Evolutionary conservation across 2,888 invertebrate genomes (phyloP).

Genomic region (Protophormia terraenovae): DNA sequence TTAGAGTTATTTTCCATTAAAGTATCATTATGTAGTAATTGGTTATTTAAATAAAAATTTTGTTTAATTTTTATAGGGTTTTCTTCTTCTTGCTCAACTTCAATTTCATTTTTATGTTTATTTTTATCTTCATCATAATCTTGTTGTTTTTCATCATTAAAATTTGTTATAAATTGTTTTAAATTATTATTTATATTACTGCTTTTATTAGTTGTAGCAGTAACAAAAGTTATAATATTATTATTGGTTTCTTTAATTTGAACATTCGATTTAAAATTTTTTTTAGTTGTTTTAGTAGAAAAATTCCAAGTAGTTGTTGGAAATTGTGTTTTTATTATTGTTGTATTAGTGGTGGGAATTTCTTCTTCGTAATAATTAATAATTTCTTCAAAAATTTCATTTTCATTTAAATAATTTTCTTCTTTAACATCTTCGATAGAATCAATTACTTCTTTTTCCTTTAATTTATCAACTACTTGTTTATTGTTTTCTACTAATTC

Average conservation of each 20-base stretch:
- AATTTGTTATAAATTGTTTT: conserved; percentile 32
- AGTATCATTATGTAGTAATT: conserved; percentile 13
- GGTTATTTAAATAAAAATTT: conserved; percentile 38
- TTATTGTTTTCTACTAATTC: conserved; percentile 52
- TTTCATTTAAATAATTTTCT: conserved; percentile 28
- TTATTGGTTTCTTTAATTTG: conserved; percentile 54
- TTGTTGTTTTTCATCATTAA: not conserved
- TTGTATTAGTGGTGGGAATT: not conserved
- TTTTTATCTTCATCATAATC: not conserved
- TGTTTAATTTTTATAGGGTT: conserved; percentile 26
- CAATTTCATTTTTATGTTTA: conserved; percentile 13
- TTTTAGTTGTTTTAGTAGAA: conserved; percentile 23
- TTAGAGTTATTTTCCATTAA: conserved; percentile 21
- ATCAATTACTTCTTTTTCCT: not conserved
- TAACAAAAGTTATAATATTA: conserved; percentile 22
- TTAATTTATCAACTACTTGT: not conserved
- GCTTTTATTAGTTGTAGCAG: not conserved
- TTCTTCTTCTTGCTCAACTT: conserved; percentile 55
- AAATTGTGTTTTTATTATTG: not conserved
- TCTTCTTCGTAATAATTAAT: conserved; percentile 22
- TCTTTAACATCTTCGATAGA: not conserved
- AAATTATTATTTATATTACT: conserved; percentile 37
- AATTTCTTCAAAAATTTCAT: conserved; percentile 60
- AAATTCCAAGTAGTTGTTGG: conserved; percentile 1
- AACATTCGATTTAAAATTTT: conserved; percentile 49